A percentile compares a stretch with the other conserved stretches of the same genome.
phyloP scores from a whole-genome alignment of 2,113 vertebrate genomes.

The Serinus canaria region DNA sequence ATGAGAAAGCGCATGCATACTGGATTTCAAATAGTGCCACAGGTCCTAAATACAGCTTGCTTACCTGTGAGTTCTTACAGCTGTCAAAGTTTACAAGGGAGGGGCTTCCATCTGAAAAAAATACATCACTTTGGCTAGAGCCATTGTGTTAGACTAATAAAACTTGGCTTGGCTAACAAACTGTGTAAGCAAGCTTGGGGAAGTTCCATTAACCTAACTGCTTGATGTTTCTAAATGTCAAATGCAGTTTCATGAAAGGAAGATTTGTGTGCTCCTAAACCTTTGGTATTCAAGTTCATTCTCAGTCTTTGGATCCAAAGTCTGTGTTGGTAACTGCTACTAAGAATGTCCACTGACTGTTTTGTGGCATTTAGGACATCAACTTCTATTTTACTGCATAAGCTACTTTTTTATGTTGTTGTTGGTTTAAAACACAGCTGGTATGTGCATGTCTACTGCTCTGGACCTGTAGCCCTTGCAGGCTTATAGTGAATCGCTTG shows the following conservation, averaged over 20 bases:
- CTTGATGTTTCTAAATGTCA: background rate
- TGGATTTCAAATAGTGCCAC: background rate
- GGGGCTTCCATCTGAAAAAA: background rate
- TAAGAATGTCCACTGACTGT: background rate
- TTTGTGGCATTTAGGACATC: background rate
- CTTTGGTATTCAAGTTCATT: background rate
- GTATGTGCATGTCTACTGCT: background rate
- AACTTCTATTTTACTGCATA: background rate
- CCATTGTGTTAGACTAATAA: background rate
- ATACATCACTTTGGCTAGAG: background rate
- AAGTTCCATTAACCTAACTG: background rate
- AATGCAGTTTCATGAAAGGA: background rate
- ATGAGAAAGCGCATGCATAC: background rate
- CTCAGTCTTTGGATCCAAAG: background rate
- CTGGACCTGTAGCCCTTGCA: background rate
- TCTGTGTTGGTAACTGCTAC: background rate
- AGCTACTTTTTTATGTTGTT: background rate
- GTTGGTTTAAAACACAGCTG: background rate
- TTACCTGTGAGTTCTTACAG: background rate
- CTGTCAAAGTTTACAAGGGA: background rate
- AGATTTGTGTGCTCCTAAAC: background rate
- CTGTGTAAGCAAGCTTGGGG: background rate
- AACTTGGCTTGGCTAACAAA: background rate
- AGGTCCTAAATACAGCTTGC: background rate
- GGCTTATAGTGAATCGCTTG: background rate